Evolutionary conservation across 1,140 invertebrate species (phyloP), one percentile per base, ranked within the genome.

Genomic region (Monochamus saltuarius): DNA sequence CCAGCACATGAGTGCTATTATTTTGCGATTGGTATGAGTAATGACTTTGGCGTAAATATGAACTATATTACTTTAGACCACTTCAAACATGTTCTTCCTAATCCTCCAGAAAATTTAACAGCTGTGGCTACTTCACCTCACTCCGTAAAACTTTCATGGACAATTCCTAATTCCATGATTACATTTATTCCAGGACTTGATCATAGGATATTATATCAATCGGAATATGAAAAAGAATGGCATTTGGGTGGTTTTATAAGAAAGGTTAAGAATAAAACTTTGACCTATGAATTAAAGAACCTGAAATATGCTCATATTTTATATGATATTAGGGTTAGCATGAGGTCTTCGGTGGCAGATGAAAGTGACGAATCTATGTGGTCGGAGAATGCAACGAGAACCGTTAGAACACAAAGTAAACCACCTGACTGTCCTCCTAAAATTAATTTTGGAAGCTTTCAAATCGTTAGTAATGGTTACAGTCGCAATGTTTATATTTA

Each of bases 241-340:
- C 73, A 70, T 40, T 39, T 53, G 40, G 63, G 57, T 17, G 54
- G 39, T 2, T 16, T 62, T n/a, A 45, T 53, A 9, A 36, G 10
- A 36, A 47, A 17, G n/a, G 67, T 50, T 8, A 49, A 62, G 4
- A 2, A 56, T 3, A 67, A 74, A 6, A 68, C 73, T 59, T 79
- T 81, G 52, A 71, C 58, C 50, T 82, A 81, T 67, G 81, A 82
- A 63, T 75, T 89, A 38, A 82, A 79, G 1, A 76, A 79, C 55
- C 72, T 89, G 11, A 76, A 82, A 47, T 88, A 86, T 74, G 83
- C 87, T 1, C 83, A 88, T 70, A 80, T 82, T 46, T 75, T 80
- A 45, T 90, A 89, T 76, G 87, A 89, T 64, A 81, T 89, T 8
- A 77, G 86, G 57, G 82, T 90, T 36, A 84, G 80, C 29, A 79